Evolutionary conservation across 2,888 invertebrate species (phyloP), one percentile per base, ranked within the genome.

Genomic region (Argyra leucocephala): DNA sequence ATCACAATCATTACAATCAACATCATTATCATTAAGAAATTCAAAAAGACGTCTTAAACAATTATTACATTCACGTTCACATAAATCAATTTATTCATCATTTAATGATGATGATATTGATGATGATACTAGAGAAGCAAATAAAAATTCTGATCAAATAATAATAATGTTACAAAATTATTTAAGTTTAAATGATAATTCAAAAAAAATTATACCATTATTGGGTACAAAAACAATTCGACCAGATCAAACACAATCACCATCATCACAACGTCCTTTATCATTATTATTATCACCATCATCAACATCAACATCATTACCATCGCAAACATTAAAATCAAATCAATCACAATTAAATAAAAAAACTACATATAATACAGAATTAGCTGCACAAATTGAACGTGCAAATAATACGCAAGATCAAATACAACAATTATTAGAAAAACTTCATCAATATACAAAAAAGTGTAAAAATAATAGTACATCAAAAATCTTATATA

Each of bases 201-300:
- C n/a, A n/a, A 72, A 71, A 61, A 76, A 77, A 66, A 77, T 74
- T 1, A 74, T 76, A 3, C 69, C 75, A 2, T 66, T 77, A 2
- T 68, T 77, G 22, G 73, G 76, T 1, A 67, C 74, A 0, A 77
- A 76, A 67, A 77, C 77, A 0, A 69, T 76, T 18, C 70, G 76
- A 3, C 76, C 76, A 0, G 77, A 77, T 67, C 75, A 76, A 67
- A 77, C 76, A 4, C 69, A 70, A 22, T 77, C 77, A 3, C 76
- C 77, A 1, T 76, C 76, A 66, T 70, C 76, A 1, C 75, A 73
- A 57, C 71, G 77, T 18, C 77, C 77, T n/a, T n/a, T n/a, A 48
- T 12, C 48, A 48, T 48, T n/a, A n/a, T n/a, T 18, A 48, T 48
- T 48, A 12, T n/a, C 31, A 61, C 7, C 26, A 21, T 10, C 18